Evolutionary conservation across 2,113 vertebrate species (phyloP).

Genomic region (Ahaetulla prasina): DNA sequence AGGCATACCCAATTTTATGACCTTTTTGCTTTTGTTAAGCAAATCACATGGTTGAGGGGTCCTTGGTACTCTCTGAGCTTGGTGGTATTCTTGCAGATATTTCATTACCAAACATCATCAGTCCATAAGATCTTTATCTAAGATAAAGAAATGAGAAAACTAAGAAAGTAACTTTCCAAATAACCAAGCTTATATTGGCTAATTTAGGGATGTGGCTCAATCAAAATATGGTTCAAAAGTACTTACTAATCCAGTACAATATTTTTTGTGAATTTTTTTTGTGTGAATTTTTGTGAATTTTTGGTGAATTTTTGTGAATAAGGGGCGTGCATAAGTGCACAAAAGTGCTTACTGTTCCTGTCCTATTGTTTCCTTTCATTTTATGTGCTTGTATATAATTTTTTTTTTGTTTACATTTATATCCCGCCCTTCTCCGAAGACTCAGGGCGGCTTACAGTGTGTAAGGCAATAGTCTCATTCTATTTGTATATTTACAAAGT

Average conservation of each 20-base stretch:
- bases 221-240: neutral
- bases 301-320: no score
- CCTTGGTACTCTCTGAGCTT: neutral
- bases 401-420: no score
- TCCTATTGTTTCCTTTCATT: no score
- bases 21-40: neutral
- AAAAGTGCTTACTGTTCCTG: no score
- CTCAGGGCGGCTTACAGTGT: no score
- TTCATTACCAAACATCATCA: neutral
- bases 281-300: no score
- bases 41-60: neutral
- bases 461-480: no score
- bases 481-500: no score
- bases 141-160: neutral
- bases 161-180: neutral
- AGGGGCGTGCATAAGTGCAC: no score
- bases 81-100: neutral
- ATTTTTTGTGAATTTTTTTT: neutral
- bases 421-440: no score
- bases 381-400: no score
- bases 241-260: neutral
- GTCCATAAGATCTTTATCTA: neutral
- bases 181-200: neutral
- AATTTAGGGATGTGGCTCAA: neutral
- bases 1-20: neutral